Conservation (phyloP, 2,113 vertebrate species). For the Paramormyrops kingsleyae region DNA sequence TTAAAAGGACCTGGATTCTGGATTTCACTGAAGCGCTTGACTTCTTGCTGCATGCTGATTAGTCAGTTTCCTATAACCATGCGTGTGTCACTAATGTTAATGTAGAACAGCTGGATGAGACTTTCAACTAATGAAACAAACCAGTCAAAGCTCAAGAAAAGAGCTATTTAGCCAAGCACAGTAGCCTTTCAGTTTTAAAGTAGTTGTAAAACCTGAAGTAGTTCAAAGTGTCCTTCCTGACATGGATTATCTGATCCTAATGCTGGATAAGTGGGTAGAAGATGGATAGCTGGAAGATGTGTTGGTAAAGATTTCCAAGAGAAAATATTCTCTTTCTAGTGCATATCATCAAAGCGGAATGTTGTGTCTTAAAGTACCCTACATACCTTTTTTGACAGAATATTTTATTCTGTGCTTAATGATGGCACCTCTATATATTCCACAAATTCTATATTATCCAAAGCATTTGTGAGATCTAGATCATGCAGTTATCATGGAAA, state of each 20-base stretch:
- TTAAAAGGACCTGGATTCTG: not conserved
- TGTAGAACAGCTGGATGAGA: not conserved
- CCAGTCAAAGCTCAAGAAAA: not conserved
- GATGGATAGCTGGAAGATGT: not conserved
- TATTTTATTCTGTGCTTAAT: not conserved
- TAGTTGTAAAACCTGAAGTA: not conserved
- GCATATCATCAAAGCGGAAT: not conserved
- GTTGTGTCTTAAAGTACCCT: not conserved
- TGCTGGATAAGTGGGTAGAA: not conserved
- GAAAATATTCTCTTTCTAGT: not conserved
- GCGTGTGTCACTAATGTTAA: not conserved
- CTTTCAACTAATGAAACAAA: not conserved
- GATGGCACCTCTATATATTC: not conserved
- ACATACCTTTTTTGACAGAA: not conserved
- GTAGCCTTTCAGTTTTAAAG: not conserved
- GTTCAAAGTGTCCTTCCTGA: not conserved
- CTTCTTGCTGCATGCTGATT: not conserved
- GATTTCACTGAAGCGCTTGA: not conserved
- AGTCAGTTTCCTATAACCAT: not conserved
- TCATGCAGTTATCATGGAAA: not conserved
- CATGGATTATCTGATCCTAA: not conserved
- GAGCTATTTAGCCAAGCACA: not conserved
- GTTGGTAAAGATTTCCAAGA: not conserved
- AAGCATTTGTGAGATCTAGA: not conserved
- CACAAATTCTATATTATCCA: not conserved